Conservation (phyloP, 2,797 vertebrate genomes). For the Phoxinus dragarum region DNA sequence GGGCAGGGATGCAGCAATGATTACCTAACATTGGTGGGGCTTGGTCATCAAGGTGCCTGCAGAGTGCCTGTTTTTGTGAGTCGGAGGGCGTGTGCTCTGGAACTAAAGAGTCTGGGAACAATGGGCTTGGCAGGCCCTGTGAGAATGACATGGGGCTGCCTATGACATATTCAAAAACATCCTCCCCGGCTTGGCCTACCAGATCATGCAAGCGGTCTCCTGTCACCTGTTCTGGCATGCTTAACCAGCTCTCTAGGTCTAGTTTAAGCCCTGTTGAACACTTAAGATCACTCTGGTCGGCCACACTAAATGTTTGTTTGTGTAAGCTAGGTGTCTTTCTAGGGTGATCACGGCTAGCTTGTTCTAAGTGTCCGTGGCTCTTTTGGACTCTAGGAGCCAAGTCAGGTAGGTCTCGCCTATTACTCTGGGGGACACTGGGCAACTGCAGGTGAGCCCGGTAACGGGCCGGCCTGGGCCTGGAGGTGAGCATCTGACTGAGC, state of each 20-base stretch:
- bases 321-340: slow-evolving; percentile 57
- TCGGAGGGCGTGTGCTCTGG: slow-evolving; percentile 78
- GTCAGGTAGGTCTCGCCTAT: slow-evolving; percentile 61
- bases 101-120: slow-evolving; percentile 82
- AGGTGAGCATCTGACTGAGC: slow-evolving; percentile 82
- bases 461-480: slow-evolving; percentile 74
- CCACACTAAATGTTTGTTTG: slow-evolving; percentile 58
- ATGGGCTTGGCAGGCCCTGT: slow-evolving; percentile 74
- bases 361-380: slow-evolving; percentile 50
- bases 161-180: slow-evolving; percentile 76
- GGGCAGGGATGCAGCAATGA: slow-evolving; percentile 83
- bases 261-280: slow-evolving; percentile 65
- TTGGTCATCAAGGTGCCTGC: slow-evolving; percentile 81
- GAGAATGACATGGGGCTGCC: slow-evolving; percentile 76
- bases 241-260: slow-evolving; percentile 70
- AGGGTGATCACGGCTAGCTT: slow-evolving; percentile 59
- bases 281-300: slow-evolving; percentile 60
- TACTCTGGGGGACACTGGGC: slow-evolving; percentile 60
- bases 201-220: slow-evolving; percentile 72
- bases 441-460: slow-evolving; percentile 68
- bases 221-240: slow-evolving; percentile 68
- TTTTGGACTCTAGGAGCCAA: slow-evolving; percentile 51
- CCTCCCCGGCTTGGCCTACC: slow-evolving; percentile 65
- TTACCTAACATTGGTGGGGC: slow-evolving; percentile 84
- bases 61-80: slow-evolving; percentile 81